Percentiles rank a stretch among this genome's conserved stretches.
Evolutionary conservation across 2,113 vertebrate species (phyloP).

Genomic region (Toxotes chatareus): DNA sequence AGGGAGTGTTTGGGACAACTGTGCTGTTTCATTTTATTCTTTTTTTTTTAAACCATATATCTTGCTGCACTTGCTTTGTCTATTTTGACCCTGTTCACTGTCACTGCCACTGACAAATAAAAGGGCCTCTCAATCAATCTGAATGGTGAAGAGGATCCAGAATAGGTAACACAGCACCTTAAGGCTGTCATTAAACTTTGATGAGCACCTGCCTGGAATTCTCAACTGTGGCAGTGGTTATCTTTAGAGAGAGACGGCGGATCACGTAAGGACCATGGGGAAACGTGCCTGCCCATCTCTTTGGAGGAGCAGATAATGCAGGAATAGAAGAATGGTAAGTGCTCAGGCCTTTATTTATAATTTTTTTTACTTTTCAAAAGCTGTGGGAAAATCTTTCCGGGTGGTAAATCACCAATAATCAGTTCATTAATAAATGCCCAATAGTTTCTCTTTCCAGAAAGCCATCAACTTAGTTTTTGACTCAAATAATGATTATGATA

Average conservation of each 20-base stretch:
- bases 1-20: background rate
- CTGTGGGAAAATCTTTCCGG: background rate
- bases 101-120: slow-evolving; percentile 34
- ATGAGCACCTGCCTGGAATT: slow-evolving; percentile 80
- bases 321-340: slow-evolving; percentile 70
- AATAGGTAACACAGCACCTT: slow-evolving; percentile 83
- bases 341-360: background rate
- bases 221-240: slow-evolving; percentile 46
- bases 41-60: background rate
- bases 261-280: slow-evolving; percentile 27
- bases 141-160: slow-evolving; percentile 77
- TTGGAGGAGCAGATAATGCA: slow-evolving; percentile 45
- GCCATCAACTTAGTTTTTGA: background rate
- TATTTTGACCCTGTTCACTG: background rate
- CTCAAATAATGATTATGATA: too few relatives aligned
- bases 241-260: slow-evolving; percentile 36
- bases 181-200: slow-evolving; percentile 83
- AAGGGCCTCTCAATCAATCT: slow-evolving; percentile 44
- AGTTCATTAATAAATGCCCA: background rate
- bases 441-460: background rate
- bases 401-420: background rate
- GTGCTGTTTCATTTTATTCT: background rate
- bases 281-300: slow-evolving; percentile 28
- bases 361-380: background rate
- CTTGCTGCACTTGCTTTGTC: background rate